Conservation (phyloP, 1,140 invertebrate genomes). For the Nasonia vitripennis region DNA sequence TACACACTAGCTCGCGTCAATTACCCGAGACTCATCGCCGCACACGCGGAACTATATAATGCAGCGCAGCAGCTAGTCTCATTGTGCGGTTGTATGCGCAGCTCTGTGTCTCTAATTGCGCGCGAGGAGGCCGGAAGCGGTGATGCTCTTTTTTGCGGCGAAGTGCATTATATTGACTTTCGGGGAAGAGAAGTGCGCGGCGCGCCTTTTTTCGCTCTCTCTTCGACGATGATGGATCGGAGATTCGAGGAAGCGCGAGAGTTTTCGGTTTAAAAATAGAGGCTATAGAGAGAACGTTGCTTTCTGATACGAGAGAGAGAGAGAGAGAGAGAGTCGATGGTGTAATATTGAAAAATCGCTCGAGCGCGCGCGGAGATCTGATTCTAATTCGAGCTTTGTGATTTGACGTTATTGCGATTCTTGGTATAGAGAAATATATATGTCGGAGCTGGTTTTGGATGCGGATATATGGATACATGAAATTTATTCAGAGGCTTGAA, state of each 20-base stretch:
- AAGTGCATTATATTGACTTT: neutral
- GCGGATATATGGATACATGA: no score
- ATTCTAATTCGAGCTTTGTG: neutral
- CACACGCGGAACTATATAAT: constrained; percentile 3
- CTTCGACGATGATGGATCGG: no score
- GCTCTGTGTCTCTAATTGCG: neutral
- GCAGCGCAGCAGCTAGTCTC: neutral
- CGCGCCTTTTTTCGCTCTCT: neutral
- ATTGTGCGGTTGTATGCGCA: neutral
- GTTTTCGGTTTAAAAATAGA: no score
- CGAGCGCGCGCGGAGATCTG: neutral
- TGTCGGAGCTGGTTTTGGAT: no score
- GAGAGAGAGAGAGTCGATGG: no score
- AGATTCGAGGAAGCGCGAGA: neutral
- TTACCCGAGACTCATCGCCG: neutral
- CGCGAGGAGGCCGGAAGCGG: constrained; percentile 4
- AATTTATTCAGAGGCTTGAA: no score
- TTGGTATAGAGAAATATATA: no score
- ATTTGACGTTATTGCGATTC: no score
- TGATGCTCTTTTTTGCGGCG: neutral
- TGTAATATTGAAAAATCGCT: neutral
- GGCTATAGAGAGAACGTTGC: no score
- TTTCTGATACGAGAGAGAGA: no score
- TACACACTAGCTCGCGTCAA: neutral
- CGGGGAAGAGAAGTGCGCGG: neutral